phyloP scores from a whole-genome alignment of 2,113 vertebrate species.

The Menidia beryllina region DNA sequence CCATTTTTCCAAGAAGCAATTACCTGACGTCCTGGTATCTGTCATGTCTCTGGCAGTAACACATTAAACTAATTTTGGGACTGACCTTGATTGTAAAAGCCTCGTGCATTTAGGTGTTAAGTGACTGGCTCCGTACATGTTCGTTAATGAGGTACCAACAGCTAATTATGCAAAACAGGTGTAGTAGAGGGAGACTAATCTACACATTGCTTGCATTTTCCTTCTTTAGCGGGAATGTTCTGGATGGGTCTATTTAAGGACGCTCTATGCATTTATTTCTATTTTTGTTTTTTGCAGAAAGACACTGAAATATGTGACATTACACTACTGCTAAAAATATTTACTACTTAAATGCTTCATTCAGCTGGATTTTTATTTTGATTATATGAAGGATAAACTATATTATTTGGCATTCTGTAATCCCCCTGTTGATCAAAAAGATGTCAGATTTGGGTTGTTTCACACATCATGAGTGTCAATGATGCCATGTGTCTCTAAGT shows the following conservation, averaged over 20 bases:
- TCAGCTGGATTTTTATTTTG: too few relatives aligned
- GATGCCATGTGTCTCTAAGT: too few relatives aligned
- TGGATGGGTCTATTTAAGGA: conserved; percentile 7
- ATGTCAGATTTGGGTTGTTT: too few relatives aligned
- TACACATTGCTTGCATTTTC: conserved; percentile 39
- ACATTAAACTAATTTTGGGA: conserved; percentile 79
- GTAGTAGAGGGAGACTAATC: conserved; percentile 45
- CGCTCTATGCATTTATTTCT: conserved; percentile 6
- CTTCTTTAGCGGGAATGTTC: conserved; percentile 20
- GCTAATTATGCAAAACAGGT: conserved; percentile 76
- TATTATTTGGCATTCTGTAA: too few relatives aligned
- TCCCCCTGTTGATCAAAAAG: too few relatives aligned
- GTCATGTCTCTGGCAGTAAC: conserved; percentile 73
- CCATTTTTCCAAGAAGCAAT: conserved; percentile 80
- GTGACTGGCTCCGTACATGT: conserved; percentile 43
- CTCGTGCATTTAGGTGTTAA: conserved; percentile 58
- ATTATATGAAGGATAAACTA: too few relatives aligned
- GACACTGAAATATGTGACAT: conserved; percentile 3
- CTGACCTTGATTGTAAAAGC: conserved; percentile 74
- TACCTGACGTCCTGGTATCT: conserved; percentile 75
- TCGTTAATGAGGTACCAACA: conserved; percentile 70
- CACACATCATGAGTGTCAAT: too few relatives aligned
- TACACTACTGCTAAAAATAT: conserved; percentile 13
- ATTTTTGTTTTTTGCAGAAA: neutral
- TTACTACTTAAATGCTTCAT: conserved; percentile 16